Conservation (phyloP, 2,113 vertebrate genomes). For the Prunella fulvescens region DNA sequence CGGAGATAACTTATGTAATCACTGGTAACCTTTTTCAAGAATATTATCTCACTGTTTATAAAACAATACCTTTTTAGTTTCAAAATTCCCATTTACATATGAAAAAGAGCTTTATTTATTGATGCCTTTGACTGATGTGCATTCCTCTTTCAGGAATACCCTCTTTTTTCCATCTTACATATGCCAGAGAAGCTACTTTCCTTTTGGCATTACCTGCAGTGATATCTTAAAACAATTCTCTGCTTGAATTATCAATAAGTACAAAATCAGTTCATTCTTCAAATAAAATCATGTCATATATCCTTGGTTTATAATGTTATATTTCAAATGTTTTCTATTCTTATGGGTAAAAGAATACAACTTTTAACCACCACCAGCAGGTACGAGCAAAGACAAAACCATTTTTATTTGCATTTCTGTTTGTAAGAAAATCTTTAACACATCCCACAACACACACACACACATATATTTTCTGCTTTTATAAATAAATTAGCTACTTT, state of each 20-base stretch:
- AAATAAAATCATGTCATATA: neutral
- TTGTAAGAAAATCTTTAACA: neutral
- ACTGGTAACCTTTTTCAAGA: conserved; percentile 79
- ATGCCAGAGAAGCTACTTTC: conserved; percentile 26
- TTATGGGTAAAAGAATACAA: neutral
- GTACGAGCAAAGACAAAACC: neutral
- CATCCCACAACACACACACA: neutral
- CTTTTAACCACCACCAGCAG: neutral
- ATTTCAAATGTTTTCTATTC: neutral
- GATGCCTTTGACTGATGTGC: conserved; percentile 73
- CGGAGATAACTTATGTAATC: conserved; percentile 82
- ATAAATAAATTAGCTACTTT: neutral
- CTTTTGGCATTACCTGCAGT: conserved; percentile 38
- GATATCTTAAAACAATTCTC: neutral
- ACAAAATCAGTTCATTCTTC: neutral
- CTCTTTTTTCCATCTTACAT: conserved; percentile 54
- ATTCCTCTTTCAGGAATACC: conserved; percentile 65
- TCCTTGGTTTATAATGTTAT: neutral
- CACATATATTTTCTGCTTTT: neutral
- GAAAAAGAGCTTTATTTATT: conserved; percentile 78
- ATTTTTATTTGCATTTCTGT: neutral
- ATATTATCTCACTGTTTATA: conserved; percentile 84
- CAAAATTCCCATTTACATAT: conserved; percentile 78
- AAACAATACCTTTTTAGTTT: conserved; percentile 81
- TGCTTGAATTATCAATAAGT: neutral